Percentiles rank a stretch among this genome's conserved stretches.
phyloP scores from a whole-genome alignment of 2,113 vertebrate genomes.

The Callocephalon fimbriatum region DNA sequence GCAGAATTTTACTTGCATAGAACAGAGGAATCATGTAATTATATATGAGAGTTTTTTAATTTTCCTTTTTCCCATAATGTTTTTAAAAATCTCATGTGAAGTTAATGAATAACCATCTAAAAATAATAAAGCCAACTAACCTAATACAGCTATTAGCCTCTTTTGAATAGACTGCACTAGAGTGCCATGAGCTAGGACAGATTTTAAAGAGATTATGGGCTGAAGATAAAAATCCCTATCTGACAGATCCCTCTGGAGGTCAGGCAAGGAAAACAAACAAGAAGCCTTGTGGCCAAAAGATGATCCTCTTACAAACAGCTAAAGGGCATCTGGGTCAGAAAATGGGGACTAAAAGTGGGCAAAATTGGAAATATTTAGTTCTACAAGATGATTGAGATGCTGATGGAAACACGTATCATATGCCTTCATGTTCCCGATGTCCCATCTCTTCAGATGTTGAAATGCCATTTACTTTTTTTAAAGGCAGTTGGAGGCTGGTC shows the following conservation, averaged over 20 bases:
- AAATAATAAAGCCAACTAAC: not conserved
- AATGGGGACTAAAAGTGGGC: not conserved
- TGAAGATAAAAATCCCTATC: constrained; percentile 5
- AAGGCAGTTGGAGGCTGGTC: not conserved
- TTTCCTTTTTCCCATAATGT: not conserved
- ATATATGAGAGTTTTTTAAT: not conserved
- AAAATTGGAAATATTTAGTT: not conserved
- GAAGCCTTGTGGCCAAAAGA: constrained; percentile 14
- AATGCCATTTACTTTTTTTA: not conserved
- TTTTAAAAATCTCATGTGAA: not conserved
- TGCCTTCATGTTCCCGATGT: not conserved
- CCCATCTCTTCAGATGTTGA: not conserved
- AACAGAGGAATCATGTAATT: not conserved
- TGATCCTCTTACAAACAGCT: not conserved
- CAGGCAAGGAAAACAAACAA: constrained; percentile 27
- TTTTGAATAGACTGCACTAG: not conserved
- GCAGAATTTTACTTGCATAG: not conserved
- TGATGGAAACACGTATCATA: not conserved
- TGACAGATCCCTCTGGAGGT: constrained; percentile 48
- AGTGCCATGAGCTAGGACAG: not conserved
- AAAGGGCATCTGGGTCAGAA: not conserved
- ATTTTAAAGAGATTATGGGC: constrained; percentile 40
- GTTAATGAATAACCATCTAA: not conserved
- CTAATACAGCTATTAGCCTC: not conserved
- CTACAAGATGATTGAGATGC: not conserved